Base-by-base conservation (phyloP, 2,113 vertebrate species). In the Mormyrus lacerda region DNA sequence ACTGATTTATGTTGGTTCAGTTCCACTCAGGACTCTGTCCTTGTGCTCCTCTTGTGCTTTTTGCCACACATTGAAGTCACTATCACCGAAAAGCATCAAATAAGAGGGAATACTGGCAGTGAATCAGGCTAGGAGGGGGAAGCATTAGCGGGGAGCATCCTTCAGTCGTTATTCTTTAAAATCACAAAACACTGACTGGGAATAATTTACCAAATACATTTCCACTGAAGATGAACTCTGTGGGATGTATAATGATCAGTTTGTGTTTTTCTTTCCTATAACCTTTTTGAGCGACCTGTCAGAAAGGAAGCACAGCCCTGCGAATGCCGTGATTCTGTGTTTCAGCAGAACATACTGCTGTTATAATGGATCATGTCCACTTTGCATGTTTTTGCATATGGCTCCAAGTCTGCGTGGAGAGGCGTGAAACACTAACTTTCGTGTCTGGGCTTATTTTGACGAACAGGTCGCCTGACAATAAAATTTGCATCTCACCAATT, bases 381-480 rank as follows among this genome's bases (percentile, higher is more conserved):
- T 76, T 55, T 85, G 24, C 39, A n/a, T 65, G 55, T 84, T 73
- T 87, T 44, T 90, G 65, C 87, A 55, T 79, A 58, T 39, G 86
- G 58, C 88, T 84, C 39, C 53, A 39, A 4, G 89, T 65, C 85
- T 50, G 44, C 88, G 89, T 86, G 86, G 89, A 87, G 89, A 87
- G 92, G 88, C 84, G 89, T 85, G 83, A 92, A 53, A 42, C 89
- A 39, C 87, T 88, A 69, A 91, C 90, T 86, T 91, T 7, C 17
- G 87, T 91, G 85, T 87, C 65, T 88, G 90, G 90, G 86, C 88
- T 88, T 90, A 90, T 89, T 90, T 89, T 89, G 90, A 90, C 91
- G 89, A 89, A 87, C 88, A 89, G 90, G 92, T 94, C 92, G 94
- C 92, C 93, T 92, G 93, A 93, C 92, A 93, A 88, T 90, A 88